Evolutionary conservation across 1,140 invertebrate genomes (phyloP), one percentile per base, ranked within the genome.

Genomic region (Drosophila kohkoa): DNA sequence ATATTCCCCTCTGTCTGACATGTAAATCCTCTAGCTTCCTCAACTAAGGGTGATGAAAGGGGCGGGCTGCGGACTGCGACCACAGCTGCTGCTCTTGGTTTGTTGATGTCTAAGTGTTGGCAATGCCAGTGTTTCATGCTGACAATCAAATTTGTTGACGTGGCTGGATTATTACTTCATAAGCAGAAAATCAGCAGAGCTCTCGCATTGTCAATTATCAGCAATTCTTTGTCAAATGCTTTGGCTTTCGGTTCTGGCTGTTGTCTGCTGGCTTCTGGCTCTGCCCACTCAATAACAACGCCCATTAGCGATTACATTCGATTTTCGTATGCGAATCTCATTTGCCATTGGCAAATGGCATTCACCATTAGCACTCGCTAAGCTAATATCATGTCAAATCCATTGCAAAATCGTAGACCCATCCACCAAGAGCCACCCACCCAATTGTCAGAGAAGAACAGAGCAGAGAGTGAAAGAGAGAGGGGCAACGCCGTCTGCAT

Each of bases 121-220:
- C 54, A 32, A 38, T 49, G 32, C 62, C 70, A 58, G 41, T 77
- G 64, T 82, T 83, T 83, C 79, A 77, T 71, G 75, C 85, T 81
- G 75, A 76, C 85, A 89, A 89, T 89, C 85, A 87, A 90, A 89
- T 89, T 85, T 89, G 85, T 89, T 89, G 85, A 89, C 85, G 86
- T 81, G 78, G 85, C 85, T 89, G 83, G 85, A 89, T 89, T 89
- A 89, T 89, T 89, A 89, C 85, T 89, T 89, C 86, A 89, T 89
- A 89, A 81, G 83, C 83, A 81, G 78, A 77, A 89, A 89, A 89
- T 75, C 86, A 89, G 79, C 52, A 60, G 35, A 68, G 52, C 54
- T 35, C 48, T 59, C 68, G 63, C 68, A 82, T 71, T 85, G 86
- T 89, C 86, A 89, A 89, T 90, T 89, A 90, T 90, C 83, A 89